phyloP scores from a whole-genome alignment of 35 echinoderm and acorn worm species.

The Amphiura filiformis region DNA sequence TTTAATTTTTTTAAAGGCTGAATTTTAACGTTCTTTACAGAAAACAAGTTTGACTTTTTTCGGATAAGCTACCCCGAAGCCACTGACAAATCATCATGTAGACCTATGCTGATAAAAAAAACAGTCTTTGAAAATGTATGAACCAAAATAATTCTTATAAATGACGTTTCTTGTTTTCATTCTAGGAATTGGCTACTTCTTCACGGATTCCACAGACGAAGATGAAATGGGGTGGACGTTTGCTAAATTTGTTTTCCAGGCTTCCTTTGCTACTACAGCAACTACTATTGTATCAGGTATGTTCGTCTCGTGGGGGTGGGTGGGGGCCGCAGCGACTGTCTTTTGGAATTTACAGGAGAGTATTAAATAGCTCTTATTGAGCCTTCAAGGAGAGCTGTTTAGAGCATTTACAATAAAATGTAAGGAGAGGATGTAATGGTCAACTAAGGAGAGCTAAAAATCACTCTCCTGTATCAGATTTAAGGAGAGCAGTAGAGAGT shows the following conservation, averaged over 20 bases:
- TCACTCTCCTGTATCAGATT: no score
- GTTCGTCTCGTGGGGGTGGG: no score
- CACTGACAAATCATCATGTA: neutral
- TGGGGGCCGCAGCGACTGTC: neutral
- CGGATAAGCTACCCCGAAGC: neutral
- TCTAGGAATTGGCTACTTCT: conserved; percentile 72
- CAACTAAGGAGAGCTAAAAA: no score
- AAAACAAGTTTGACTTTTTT: no score
- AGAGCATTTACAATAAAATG: no score
- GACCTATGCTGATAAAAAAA: neutral
- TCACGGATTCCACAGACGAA: conserved; percentile 58
- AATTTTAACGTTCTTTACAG: no score
- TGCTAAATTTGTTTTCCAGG: conserved; percentile 82
- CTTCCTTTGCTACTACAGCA: conserved; percentile 94
- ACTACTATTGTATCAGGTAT: conserved; percentile 92
- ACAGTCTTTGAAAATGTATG: neutral
- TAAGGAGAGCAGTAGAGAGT: no score
- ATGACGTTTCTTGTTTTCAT: neutral
- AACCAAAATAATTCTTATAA: no score
- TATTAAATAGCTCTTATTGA: no score
- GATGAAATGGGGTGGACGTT: conserved; percentile 74
- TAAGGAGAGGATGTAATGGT: neutral
- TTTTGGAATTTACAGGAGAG: no score
- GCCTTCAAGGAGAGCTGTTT: no score
- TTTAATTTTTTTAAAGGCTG: no score